Conservation (phyloP, 2,113 vertebrate genomes). For the Sprattus sprattus region DNA sequence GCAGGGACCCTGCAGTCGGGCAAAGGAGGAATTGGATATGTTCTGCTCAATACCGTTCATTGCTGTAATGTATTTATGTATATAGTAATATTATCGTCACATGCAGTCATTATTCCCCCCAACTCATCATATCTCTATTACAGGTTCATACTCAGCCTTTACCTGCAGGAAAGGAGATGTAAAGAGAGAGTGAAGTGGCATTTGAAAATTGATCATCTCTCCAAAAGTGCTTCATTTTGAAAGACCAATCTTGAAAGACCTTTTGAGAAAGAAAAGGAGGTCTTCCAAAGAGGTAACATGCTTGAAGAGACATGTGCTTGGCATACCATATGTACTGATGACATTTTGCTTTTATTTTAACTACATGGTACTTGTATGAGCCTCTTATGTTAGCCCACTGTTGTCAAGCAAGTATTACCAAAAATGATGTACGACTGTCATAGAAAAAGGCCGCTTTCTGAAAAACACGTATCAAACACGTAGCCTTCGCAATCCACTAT, state of each 20-base stretch:
- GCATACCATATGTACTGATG: not conserved
- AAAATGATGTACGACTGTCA: not conserved
- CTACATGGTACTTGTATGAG: not conserved
- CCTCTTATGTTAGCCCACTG: not conserved
- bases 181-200: not conserved
- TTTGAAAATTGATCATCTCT: slow-evolving; percentile 9
- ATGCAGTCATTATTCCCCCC: slow-evolving; percentile 13
- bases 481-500: not conserved
- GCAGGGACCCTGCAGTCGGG: slow-evolving; percentile 8
- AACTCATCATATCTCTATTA: slow-evolving; percentile 11
- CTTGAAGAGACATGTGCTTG: not conserved
- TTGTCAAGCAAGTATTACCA: not conserved
- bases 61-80: not conserved
- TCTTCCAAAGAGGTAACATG: not conserved
- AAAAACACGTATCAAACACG: not conserved
- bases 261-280: not conserved
- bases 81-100: too few species aligned
- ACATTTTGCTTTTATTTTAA: not conserved
- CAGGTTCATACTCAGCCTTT: slow-evolving; percentile 10
- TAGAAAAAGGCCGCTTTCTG: not conserved
- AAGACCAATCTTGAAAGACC: not conserved
- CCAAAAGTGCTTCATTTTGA: not conserved
- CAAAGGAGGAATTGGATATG: not conserved
- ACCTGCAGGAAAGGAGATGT: not conserved
- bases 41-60: not conserved